A percentile compares a stretch with the other conserved stretches of the same genome.
Conservation (phyloP, 1,140 invertebrate species). For the Ptiloglossa arizonensis region DNA sequence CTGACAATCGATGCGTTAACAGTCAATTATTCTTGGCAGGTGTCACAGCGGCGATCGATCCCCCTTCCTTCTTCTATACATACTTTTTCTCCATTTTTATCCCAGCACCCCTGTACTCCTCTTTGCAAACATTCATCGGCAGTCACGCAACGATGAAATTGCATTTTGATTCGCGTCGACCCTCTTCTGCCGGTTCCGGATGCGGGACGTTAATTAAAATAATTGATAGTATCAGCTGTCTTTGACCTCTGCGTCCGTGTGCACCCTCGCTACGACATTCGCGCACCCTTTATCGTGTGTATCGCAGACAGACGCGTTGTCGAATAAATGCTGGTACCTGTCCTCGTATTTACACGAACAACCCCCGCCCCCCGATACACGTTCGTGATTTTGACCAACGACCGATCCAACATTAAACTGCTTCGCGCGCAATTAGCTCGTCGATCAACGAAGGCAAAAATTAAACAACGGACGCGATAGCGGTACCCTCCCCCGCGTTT, state of each 20-base stretch:
- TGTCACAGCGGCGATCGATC: constrained; percentile 25
- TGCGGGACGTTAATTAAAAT: constrained; percentile 47
- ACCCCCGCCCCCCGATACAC: too few species aligned
- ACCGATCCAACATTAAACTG: constrained; percentile 44
- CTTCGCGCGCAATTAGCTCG: constrained; percentile 23
- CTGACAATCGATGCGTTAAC: constrained; percentile 40
- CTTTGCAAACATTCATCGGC: constrained; percentile 24
- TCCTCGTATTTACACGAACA: constrained; percentile 21
- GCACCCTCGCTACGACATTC: neutral
- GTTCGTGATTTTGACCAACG: neutral
- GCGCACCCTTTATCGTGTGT: neutral
- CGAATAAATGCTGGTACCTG: constrained; percentile 35
- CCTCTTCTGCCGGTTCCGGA: constrained; percentile 11
- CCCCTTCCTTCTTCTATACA: neutral
- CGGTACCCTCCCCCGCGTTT: neutral
- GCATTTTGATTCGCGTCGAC: constrained; percentile 36
- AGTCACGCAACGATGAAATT: constrained; percentile 39
- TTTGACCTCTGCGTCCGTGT: neutral
- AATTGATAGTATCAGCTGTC: constrained; percentile 36
- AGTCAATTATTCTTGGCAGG: constrained; percentile 48
- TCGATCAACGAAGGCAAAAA: constrained; percentile 34
- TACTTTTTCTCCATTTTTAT: neutral
- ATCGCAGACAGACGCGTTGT: neutral
- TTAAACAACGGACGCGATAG: constrained; percentile 6
- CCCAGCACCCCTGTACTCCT: too few species aligned